Evolutionary conservation across 2,888 invertebrate species (phyloP), one percentile per base, ranked within the genome.

Genomic region (Parasteatoda lunata): DNA sequence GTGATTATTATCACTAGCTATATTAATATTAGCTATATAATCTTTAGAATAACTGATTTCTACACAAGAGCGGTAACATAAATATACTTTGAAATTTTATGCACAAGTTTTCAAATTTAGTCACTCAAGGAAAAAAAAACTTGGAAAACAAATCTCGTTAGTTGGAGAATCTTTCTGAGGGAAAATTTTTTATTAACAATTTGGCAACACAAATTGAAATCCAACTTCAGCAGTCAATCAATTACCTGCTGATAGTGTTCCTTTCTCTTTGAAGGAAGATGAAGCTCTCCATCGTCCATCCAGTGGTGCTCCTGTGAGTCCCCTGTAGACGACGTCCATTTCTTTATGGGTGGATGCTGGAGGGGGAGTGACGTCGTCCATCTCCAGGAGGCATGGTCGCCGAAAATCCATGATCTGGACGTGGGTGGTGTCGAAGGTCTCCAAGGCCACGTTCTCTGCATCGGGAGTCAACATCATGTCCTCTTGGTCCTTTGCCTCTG

Each of bases 401-500:
- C 77, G 77, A 30, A 80, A 76, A 64, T 86, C 76, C 30, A 86
- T 64, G 3, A 78, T 77, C 45, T 66, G 72, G 47, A 81, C 59
- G 48, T 77, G 80, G 45, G 80, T 75, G 49, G 70, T 71, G 59
- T 87, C 86, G 69, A 87, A 87, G 13, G 86, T 87, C 64, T 87
- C 86, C 81, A 87, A 45, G 30, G 81, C 77, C 15, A 87, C 73
- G 6, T 77, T 69, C 45, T 87, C 86, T 49, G 80, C 77, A 47
- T 87, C 86, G 11, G 86, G 86, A 51, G 86, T 81, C 59, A 82
- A 54, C 73, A 87, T 77, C 77, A 82, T 76, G 59, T 82, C 86
- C 68, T 87, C 86, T 45, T 70, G 77, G 69, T 77, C 81, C 54
- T 73, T 77, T 9, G 73, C 66, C 69, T 87, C 86, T n/a, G 86